Evolutionary conservation across 2,888 invertebrate genomes (phyloP).

Genomic region (Euplagia quadripunctaria): DNA sequence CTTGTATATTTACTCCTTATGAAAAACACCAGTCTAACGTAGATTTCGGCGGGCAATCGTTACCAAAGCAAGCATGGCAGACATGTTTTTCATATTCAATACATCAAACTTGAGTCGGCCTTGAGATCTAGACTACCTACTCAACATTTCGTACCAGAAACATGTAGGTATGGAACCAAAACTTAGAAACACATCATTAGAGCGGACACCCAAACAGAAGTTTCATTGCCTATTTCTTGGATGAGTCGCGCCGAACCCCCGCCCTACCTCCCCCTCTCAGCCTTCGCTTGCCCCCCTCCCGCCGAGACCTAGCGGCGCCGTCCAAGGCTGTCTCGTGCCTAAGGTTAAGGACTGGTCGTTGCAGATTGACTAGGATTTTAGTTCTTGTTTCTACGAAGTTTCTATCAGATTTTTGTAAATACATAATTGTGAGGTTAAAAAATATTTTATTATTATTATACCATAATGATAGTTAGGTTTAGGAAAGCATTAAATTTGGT

Average conservation of each 20-base stretch:
- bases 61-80: neutral
- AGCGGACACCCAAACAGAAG: conserved; percentile 60
- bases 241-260: conserved; percentile 46
- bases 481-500: no score
- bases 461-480: no score
- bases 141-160: conserved; percentile 20
- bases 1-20: neutral
- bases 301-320: conserved; percentile 70
- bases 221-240: conserved; percentile 40
- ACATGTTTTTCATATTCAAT: neutral
- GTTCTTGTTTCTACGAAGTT: conserved; percentile 3
- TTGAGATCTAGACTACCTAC: neutral
- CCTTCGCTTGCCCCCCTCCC: conserved; percentile 29
- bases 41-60: neutral
- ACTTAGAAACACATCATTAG: conserved; percentile 40
- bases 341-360: conserved; percentile 72
- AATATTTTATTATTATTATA: neutral
- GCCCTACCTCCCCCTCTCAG: conserved; percentile 27
- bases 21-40: neutral
- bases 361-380: conserved; percentile 55
- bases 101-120: neutral
- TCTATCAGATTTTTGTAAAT: neutral
- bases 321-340: conserved; percentile 76
- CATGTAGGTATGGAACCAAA: conserved; percentile 22
- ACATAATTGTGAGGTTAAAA: neutral